Conservation (phyloP, 1,140 invertebrate genomes). For the Listronotus bonariensis region DNA sequence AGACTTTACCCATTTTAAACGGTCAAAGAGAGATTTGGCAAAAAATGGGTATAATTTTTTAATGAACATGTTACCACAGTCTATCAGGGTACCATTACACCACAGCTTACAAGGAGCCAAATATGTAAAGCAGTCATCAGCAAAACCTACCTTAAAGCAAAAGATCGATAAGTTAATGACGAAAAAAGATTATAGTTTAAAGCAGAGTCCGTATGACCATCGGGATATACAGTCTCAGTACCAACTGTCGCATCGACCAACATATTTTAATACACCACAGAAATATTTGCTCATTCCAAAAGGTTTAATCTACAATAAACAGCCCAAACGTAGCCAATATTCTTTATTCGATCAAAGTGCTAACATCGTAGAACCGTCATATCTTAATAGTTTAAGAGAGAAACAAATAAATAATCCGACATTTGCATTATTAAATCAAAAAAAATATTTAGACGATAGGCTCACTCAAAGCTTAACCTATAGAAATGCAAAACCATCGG, state of each 20-base stretch:
- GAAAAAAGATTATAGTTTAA: neutral
- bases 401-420: too few species aligned
- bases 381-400: too few species aligned
- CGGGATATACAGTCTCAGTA: too few species aligned
- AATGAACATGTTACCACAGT: constrained; percentile 35
- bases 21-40: constrained; percentile 13
- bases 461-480: too few species aligned
- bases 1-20: too few species aligned
- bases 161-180: constrained; percentile 4
- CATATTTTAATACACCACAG: neutral
- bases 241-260: too few species aligned
- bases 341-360: neutral
- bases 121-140: neutral
- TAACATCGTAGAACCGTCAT: too few species aligned
- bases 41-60: constrained; percentile 37
- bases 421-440: too few species aligned
- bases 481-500: too few species aligned
- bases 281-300: neutral
- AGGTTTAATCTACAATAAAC: too few species aligned
- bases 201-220: neutral
- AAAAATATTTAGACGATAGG: too few species aligned
- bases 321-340: neutral
- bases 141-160: neutral
- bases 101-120: constrained; percentile 7
- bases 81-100: constrained; percentile 26